Evolutionary conservation across 2,113 vertebrate species (phyloP), one percentile per base, ranked within the genome.

Genomic region (Grammomys surdaster): DNA sequence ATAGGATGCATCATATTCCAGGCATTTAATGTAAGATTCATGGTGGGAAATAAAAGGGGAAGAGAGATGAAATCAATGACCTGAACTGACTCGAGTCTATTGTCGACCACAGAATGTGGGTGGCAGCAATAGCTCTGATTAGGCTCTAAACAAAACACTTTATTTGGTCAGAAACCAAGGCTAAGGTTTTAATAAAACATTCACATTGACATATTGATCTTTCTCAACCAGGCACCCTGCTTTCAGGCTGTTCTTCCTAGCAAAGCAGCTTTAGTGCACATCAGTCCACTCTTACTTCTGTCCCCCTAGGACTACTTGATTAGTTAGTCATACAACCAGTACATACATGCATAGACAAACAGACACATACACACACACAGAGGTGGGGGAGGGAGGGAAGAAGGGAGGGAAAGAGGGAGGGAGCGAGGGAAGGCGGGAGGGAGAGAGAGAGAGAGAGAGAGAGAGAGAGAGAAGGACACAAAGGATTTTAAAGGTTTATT

Each of bases 171-270:
- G 77, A 89, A 94, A 94, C 46, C 40, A 78, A 90, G 43, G 19
- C 33, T 94, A 51, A n/a, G 26, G 26, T 80, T 94, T 93, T 89
- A 97, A 94, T 89, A 91, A 90, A 96, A 72, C 85, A 78, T 91
- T 63, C 76, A 70, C 88, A 81, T 80, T 80, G 89, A 88, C 19
- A 72, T 91, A 89, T 77, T 43, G 76, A 85, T 94, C 67, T 95
- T 58, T 65, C 1, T 0, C 91, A 84, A 94, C 96, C 91, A 87
- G 22, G 63, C 40, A 77, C 60, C 56, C 22, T 90, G 84, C 97
- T 97, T 80, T 73, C 90, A 65, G 87, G 3, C 46, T 97, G 86
- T 90, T 86, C 56, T 89, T 17, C 3, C 86, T 72, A 14, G 87
- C 91, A 89, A 56, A 76, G 56, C 77, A 90, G 75, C 88, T 77